Evolutionary conservation across 2,113 vertebrate species (phyloP), one percentile per base, ranked within the genome.

Genomic region (Megaceryle maxima): DNA sequence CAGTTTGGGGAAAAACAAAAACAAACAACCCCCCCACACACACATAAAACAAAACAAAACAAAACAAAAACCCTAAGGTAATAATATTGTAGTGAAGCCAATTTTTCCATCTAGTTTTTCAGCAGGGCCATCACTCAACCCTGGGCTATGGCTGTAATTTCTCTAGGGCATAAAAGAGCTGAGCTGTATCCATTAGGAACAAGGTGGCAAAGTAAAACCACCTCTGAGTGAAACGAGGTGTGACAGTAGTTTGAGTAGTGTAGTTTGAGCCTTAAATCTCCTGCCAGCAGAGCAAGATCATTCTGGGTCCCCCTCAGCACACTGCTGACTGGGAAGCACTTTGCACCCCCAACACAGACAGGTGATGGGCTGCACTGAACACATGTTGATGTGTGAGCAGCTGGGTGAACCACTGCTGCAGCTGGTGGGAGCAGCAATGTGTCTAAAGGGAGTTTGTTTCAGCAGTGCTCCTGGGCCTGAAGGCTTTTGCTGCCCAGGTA

Each of bases 371-470:
- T 75, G 81, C 8, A 3, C 66, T 37, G 64, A 39, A 3, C 72
- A 64, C 11, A 19, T 5, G 0, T 5, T 3, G 0, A 1, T 2
- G 44, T 5, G 16, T 8, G 63, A 66, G 68, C n/a, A 66, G 85
- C 0, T 0, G 0, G 46, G 33, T 5, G 19, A 85, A 7, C 11
- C 66, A 9, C 14, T 22, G 11, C 51, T 51, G 60, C 51, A 72
- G 72, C 37, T 62, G 68, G 18, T 0, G 10, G 64, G 29, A 80
- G 20, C 46, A 37, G 3, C 0, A 0, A 28, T 3, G 0, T 2
- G 15, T 29, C 50, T 68, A 2, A 56, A 3, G 1, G 1, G 39
- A 14, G 4, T 81, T 57, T 29, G 50, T 37, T 39, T 11, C 67
- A 28, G 70, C 2, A 16, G 24, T 13, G 11, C 29, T 46, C 10